These are phyloP conservation scores for Druon quercuslanigerum DNA, from an alignment of 1,140 invertebrate species.

Conservation along the genomic window DNA sequence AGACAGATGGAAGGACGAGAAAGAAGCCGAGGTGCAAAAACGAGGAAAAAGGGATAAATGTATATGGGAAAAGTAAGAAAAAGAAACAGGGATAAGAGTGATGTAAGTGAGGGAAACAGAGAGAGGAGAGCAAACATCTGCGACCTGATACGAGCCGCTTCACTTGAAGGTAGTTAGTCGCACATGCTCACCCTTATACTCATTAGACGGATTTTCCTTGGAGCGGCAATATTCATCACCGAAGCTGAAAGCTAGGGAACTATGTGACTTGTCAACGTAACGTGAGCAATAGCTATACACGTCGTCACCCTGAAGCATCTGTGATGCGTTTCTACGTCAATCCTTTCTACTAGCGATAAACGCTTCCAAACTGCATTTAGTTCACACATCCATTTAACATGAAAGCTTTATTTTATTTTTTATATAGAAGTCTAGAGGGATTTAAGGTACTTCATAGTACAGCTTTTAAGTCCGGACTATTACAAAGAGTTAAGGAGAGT, in stretches of 20 bases:
- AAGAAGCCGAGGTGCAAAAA: neutral
- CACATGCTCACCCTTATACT: slow-evolving; percentile 52
- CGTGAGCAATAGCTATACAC: slow-evolving; percentile 44
- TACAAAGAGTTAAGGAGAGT: neutral
- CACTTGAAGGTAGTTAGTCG: slow-evolving; percentile 47
- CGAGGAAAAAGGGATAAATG: neutral
- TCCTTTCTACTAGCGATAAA: neutral
- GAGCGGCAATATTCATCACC: slow-evolving; percentile 57
- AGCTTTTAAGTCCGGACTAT: neutral
- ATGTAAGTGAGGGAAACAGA: neutral
- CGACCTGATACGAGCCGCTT: slow-evolving; percentile 42
- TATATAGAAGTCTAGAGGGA: neutral
- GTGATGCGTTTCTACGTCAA: slow-evolving; percentile 46
- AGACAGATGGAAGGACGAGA: neutral
- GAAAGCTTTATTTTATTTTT: slow-evolving; percentile 5
- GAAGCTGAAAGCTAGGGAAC: slow-evolving; percentile 44
- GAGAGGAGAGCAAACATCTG: slow-evolving; percentile 41
- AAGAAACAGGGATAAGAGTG: neutral
- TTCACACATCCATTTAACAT: neutral
- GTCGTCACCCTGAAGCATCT: slow-evolving; percentile 51
- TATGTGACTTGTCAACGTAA: slow-evolving; percentile 46
- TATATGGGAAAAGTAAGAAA: neutral
- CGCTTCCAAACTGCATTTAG: neutral
- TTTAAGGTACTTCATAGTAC: neutral
- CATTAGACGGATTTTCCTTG: slow-evolving; percentile 49